Base-by-base conservation (phyloP, 2,888 invertebrate genomes). In the Euphydryas editha region DNA sequence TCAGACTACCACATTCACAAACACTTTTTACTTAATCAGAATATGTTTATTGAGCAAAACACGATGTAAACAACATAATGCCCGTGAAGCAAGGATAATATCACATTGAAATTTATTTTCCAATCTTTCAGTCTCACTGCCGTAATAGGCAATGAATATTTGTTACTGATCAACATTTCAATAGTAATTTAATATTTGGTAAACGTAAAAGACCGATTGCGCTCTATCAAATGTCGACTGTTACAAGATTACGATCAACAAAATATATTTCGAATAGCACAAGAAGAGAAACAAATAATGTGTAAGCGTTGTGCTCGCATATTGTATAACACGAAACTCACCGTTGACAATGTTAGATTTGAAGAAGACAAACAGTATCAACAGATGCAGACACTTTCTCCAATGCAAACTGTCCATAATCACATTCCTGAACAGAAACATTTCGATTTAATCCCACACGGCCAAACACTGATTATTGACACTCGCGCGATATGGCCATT, bases 401-500 rank as follows among this genome's bases (percentile, higher is more conserved):
- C 82, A 80, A 72, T 79, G 77, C 69, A 82, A 80, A 80, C 72
- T 82, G 78, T 84, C 81, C 90, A 90, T 87, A 70, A 78, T 84
- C 72, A 82, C 80, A 85, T 86, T 82, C 71, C 82, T 85, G 70
- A 71, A 73, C 63, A 78, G 68, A 81, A 86, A 82, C 90, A 90
- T 90, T 68, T 77, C 75, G 79, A 81, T 78, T 76, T 81, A 85
- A 79, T 80, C 76, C 75, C 72, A 78, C 76, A 79, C 75, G 78
- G 76, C 73, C 81, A 83, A 86, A 87, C 81, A 85, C 81, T 80
- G 81, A 79, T 75, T 85, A 87, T 79, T 84, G 82, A 84, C 83
- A 86, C 78, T 82, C 72, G 75, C 78, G 75, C 73, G 76, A 83
- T 78, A 87, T 85, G 82, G 86, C 89, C 88, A 90, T 90, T 88